Evolutionary conservation across 1,140 invertebrate species (phyloP).

Genomic region (Drosophila micromelanica): DNA sequence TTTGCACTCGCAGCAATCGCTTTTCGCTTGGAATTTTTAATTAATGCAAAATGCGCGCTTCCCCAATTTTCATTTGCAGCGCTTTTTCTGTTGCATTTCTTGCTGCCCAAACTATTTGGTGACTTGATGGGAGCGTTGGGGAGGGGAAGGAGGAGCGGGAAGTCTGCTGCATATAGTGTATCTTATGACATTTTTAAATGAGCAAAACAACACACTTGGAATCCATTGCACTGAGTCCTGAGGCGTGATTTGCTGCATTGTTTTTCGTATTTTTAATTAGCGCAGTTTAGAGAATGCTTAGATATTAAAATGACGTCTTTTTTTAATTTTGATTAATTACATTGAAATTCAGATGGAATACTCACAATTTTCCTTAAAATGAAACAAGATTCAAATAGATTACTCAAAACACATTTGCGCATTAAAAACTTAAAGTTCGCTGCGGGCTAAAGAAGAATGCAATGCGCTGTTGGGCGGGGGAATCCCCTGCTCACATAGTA

Average conservation of each 20-base stretch:
- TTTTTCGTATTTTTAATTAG: slow-evolving; percentile 29
- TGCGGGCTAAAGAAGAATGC: slow-evolving; percentile 49
- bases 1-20: slow-evolving; percentile 45
- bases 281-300: slow-evolving; percentile 1
- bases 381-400: slow-evolving; percentile 16
- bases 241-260: slow-evolving; percentile 40
- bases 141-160: background rate
- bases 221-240: slow-evolving; percentile 18
- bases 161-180: slow-evolving; percentile 34
- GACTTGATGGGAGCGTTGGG: background rate
- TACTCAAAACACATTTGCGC: background rate
- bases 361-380: background rate
- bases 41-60: slow-evolving; percentile 67
- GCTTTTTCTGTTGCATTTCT: slow-evolving; percentile 33
- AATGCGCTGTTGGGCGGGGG: background rate
- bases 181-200: slow-evolving; percentile 62
- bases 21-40: slow-evolving; percentile 75
- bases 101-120: slow-evolving; percentile 38
- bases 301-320: background rate
- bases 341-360: background rate
- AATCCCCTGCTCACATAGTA: background rate
- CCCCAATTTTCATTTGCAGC: slow-evolving; percentile 59
- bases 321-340: background rate
- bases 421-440: slow-evolving; percentile 37
- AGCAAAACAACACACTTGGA: slow-evolving; percentile 3